Evolutionary conservation across 2,888 invertebrate species (phyloP).

Genomic region (Anagyrus pseudococci): DNA sequence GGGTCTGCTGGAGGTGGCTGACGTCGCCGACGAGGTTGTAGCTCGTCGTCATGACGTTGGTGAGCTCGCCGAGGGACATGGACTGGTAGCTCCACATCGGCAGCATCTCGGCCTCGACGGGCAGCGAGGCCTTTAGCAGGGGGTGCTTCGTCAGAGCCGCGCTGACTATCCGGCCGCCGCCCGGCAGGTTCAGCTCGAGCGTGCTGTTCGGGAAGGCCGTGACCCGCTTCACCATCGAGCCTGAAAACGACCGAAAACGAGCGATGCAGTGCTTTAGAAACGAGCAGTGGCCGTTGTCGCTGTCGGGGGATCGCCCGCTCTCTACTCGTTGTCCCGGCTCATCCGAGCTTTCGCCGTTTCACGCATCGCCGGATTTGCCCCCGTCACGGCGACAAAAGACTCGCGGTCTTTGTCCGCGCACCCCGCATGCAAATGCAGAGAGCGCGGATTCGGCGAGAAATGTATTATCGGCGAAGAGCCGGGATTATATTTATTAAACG

Average conservation of each 20-base stretch:
- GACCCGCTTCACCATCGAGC: constrained; percentile 73
- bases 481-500: no score
- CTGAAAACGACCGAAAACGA: constrained; percentile 36
- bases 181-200: constrained; percentile 76
- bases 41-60: constrained; percentile 81
- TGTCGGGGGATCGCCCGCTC: no score
- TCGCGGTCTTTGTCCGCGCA: no score
- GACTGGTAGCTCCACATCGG: constrained; percentile 89
- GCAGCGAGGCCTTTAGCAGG: constrained; percentile 80
- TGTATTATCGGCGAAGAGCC: no score
- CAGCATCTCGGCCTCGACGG: constrained; percentile 88
- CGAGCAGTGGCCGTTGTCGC: no score
- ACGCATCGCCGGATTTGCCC: no score
- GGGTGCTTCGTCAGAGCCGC: constrained; percentile 84
- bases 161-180: constrained; percentile 77
- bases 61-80: constrained; percentile 78
- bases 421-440: no score
- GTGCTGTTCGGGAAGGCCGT: constrained; percentile 81
- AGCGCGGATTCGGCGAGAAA: no score
- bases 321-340: no score
- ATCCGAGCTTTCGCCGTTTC: no score
- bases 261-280: no score
- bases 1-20: constrained; percentile 82
- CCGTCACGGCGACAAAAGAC: no score
- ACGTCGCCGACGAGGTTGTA: constrained; percentile 86